Conservation (phyloP, 2,797 vertebrate genomes). For the Glyptemys insculpta region DNA sequence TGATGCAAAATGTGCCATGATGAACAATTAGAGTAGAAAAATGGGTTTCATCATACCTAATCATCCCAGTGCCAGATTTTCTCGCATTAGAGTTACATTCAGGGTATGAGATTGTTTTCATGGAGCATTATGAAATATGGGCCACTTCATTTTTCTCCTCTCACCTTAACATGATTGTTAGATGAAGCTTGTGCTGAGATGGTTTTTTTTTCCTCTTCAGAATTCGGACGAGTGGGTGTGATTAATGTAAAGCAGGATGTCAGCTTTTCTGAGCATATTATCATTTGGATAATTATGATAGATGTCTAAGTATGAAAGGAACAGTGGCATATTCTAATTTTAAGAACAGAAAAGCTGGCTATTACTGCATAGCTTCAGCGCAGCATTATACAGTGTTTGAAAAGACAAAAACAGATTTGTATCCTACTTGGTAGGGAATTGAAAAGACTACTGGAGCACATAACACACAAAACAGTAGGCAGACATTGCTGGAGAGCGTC, state of each 20-base stretch:
- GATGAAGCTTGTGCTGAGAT: neutral
- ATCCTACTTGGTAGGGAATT: neutral
- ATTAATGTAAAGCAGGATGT: slow-evolving; percentile 18
- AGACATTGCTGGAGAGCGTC: neutral
- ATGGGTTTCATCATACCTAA: slow-evolving; percentile 8
- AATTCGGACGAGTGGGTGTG: neutral
- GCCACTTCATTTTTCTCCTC: neutral
- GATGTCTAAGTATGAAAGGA: slow-evolving; percentile 18
- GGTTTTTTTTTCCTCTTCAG: neutral
- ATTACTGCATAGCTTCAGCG: neutral
- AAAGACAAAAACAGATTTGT: slow-evolving; percentile 13
- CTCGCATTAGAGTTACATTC: neutral
- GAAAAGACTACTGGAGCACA: neutral
- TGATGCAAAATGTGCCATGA: slow-evolving; percentile 31
- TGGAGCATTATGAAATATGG: slow-evolving; percentile 8
- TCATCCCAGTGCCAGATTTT: slow-evolving; percentile 40
- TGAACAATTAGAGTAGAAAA: slow-evolving; percentile 23
- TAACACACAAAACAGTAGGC: neutral
- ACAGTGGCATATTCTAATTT: neutral
- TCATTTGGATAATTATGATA: slow-evolving; percentile 31
- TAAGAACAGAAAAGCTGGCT: slow-evolving; percentile 13
- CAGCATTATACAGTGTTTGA: neutral
- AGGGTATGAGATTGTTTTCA: neutral
- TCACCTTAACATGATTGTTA: slow-evolving; percentile 6
- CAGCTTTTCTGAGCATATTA: slow-evolving; percentile 1